phyloP scores from a whole-genome alignment of 2,797 vertebrate species.

The Megalops cyprinoides region DNA sequence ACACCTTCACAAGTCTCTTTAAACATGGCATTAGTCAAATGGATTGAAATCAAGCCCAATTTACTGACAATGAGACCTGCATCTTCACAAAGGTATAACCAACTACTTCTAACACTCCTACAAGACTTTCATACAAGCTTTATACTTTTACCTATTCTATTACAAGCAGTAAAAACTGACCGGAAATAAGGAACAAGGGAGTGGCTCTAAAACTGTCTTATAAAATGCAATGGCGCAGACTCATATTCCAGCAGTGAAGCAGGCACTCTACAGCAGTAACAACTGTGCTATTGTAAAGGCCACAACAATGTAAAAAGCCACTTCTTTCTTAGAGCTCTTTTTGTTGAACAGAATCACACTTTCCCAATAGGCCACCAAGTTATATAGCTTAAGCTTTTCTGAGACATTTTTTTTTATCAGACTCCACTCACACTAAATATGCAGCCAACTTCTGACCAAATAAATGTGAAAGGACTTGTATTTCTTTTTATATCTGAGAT shows the following conservation, averaged over 20 bases:
- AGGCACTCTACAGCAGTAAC: background rate
- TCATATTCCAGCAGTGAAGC: background rate
- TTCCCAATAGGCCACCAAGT: constrained; percentile 9
- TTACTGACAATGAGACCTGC: too few relatives aligned
- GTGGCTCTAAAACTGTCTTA: background rate
- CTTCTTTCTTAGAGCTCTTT: background rate
- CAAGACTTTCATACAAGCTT: background rate
- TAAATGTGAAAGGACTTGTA: constrained; percentile 5
- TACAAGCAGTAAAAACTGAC: background rate
- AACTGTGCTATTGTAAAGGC: background rate
- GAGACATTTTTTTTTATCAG: background rate
- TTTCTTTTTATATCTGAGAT: constrained; percentile 4
- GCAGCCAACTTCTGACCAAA: background rate
- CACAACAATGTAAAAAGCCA: background rate
- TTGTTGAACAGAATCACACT: background rate
- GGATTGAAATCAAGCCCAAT: too few relatives aligned
- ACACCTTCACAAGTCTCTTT: too few relatives aligned
- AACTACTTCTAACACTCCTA: background rate
- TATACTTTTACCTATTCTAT: background rate
- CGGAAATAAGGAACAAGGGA: background rate
- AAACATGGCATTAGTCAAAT: too few relatives aligned
- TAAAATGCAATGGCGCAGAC: background rate
- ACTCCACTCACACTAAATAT: background rate
- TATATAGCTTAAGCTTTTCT: constrained; percentile 3
- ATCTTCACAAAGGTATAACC: background rate